phyloP scores from a whole-genome alignment of 1,140 invertebrate species.

The Sesamia nonagrioides region DNA sequence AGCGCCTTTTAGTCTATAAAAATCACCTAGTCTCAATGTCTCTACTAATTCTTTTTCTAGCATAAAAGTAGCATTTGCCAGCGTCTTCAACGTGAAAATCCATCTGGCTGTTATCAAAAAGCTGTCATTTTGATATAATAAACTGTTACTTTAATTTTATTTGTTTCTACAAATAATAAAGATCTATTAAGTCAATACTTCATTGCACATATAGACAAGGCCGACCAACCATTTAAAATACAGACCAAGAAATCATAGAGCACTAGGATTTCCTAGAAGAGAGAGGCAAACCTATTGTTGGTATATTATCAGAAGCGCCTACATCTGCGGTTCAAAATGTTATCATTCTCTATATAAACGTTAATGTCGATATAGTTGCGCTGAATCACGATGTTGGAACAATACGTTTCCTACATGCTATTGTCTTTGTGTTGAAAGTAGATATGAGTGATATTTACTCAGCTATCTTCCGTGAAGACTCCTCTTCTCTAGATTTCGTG shows the following conservation, averaged over 20 bases:
- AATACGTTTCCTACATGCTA: conserved; percentile 42
- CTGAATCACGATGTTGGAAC: conserved; percentile 38
- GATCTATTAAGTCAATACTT: not conserved
- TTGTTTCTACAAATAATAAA: no score
- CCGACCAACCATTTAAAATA: conserved; percentile 1
- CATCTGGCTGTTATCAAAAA: no score
- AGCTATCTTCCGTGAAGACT: not conserved
- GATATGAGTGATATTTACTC: not conserved
- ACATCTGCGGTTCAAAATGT: conserved; percentile 49
- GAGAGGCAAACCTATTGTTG: conserved; percentile 24
- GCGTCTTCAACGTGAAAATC: no score
- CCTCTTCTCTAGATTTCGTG: not conserved
- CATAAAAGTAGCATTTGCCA: no score
- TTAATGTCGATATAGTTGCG: conserved; percentile 28
- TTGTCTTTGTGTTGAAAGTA: conserved; percentile 45
- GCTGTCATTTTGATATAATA: no score
- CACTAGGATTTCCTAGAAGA: conserved; percentile 24
- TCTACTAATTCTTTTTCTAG: no score
- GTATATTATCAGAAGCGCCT: conserved; percentile 45
- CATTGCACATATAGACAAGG: not conserved
- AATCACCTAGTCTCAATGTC: no score
- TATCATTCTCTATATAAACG: conserved; percentile 40
- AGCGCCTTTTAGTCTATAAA: no score
- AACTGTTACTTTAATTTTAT: no score
- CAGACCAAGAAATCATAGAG: conserved; percentile 4